Evolutionary conservation across 2,888 invertebrate genomes (phyloP).

Genomic region (Nemotelus pantherinus): DNA sequence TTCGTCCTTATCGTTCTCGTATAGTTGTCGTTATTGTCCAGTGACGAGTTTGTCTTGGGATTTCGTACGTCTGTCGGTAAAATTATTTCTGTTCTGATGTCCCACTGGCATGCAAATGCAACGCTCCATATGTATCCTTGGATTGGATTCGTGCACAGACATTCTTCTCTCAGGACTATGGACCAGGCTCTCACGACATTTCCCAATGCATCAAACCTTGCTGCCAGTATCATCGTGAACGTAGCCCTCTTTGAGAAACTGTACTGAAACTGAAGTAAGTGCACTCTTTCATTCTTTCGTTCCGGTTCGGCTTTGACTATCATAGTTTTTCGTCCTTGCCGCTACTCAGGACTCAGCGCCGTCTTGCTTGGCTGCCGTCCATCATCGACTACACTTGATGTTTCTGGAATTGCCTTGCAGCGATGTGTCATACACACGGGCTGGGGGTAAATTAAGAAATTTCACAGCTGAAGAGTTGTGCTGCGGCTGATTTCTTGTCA

Average conservation of each 20-base stretch:
- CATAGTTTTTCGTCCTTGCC: slow-evolving; percentile 7
- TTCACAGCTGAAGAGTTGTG: slow-evolving; percentile 14
- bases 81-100: slow-evolving; percentile 47
- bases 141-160: slow-evolving; percentile 11
- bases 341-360: not conserved
- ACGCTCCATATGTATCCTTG: not conserved
- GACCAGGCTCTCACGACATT: not conserved
- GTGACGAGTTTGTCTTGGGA: slow-evolving; percentile 37
- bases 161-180: not conserved
- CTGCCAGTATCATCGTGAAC: not conserved
- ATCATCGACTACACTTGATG: slow-evolving; percentile 21
- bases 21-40: slow-evolving; percentile 5
- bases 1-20: slow-evolving; percentile 19
- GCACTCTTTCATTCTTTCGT: not conserved
- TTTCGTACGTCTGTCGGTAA: slow-evolving; percentile 47
- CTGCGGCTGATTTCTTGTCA: not conserved
- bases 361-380: not conserved
- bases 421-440: slow-evolving; percentile 25
- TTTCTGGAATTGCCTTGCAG: slow-evolving; percentile 17
- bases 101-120: slow-evolving; percentile 47
- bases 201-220: not conserved
- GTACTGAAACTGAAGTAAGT: too few species aligned
- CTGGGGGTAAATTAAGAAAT: slow-evolving; percentile 30
- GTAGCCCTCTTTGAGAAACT: too few species aligned
- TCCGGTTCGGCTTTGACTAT: not conserved